Evolutionary conservation across 1,140 invertebrate species (phyloP), one percentile per base, ranked within the genome.

Genomic region (Fopius arisanus): DNA sequence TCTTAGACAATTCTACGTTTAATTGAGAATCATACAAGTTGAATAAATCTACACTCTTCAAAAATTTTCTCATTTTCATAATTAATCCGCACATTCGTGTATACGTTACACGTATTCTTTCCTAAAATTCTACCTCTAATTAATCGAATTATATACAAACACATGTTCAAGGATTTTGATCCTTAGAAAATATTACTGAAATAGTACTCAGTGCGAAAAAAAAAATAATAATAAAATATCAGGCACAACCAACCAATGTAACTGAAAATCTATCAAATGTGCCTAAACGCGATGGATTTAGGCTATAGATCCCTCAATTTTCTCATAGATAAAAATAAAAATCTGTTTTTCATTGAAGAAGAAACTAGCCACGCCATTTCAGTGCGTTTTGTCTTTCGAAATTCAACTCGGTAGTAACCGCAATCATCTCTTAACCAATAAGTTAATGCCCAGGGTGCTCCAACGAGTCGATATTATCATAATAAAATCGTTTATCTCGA

Each of bases 381-480:
- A 4, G 40, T 40, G 69, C 62, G n/a, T 63, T 59, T 59, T 28
- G 54, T 59, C 54, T 26, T 21, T 59, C 54, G 54, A 59, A 59
- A 28, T 59, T 59, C 23, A 59, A 59, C 19, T 26, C 21, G 6
- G n/a, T n/a, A n/a, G 3, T 59, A 59, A 59, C 26, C 54, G 26
- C 26, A 37, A 59, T 51, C 23, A 19, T 54, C 67, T 26, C 59
- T 19, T 68, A 43, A 67, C 59, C 26, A 43, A 19, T 62, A 66
- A 66, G 21, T 74, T 48, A 70, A 74, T 74, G 54, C 67, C 73
- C 63, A 70, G 67, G 43, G 29, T 67, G 41, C 67, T 14, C 72
- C 67, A 67, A 48, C 67, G 48, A 31, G 70, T 70, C 10, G 54
- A 59, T 26, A 26, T 59, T 59, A 59, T 51, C 43, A 69, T 21